Percentiles rank a stretch among this genome's conserved stretches.
Evolutionary conservation across 2,888 invertebrate species (phyloP).

Genomic region (Lottia scabra): DNA sequence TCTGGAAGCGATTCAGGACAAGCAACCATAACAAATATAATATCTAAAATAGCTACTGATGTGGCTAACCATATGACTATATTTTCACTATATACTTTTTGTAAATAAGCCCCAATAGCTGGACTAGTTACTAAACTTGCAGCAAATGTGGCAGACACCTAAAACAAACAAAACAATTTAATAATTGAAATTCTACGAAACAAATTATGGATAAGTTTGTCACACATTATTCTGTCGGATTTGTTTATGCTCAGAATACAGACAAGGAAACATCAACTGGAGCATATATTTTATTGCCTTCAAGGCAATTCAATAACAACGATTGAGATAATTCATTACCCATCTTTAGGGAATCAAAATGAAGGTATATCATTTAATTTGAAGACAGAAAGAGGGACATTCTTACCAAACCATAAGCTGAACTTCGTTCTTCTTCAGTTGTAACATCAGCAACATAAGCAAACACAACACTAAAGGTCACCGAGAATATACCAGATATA

Average conservation of each 20-base stretch:
- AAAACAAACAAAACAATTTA: constrained; percentile 13
- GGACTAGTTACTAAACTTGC: constrained; percentile 99
- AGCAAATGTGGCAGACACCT: constrained; percentile 97
- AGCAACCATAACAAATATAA: constrained; percentile 96
- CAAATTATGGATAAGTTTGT: no score
- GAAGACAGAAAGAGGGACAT: neutral
- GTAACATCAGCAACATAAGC: constrained; percentile 99
- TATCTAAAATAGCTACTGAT: constrained; percentile 92
- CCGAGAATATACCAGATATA: constrained; percentile 98
- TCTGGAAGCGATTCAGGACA: constrained; percentile 99
- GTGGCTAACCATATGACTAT: constrained; percentile 95
- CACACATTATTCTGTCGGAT: no score
- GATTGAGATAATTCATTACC: neutral
- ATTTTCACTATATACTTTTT: constrained; percentile 81
- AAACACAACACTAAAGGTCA: constrained; percentile 99
- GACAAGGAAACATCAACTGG: no score
- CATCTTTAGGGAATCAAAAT: neutral
- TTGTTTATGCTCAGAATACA: no score
- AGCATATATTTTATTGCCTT: no score
- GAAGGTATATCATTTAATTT: no score
- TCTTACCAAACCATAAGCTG: constrained; percentile 91
- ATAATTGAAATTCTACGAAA: constrained; percentile 74
- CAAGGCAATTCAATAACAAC: neutral
- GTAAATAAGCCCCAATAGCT: constrained; percentile 84
- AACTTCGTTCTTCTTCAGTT: constrained; percentile 92